phyloP scores from a whole-genome alignment of 2,888 invertebrate genomes.

The Sminthurides aquaticus region DNA sequence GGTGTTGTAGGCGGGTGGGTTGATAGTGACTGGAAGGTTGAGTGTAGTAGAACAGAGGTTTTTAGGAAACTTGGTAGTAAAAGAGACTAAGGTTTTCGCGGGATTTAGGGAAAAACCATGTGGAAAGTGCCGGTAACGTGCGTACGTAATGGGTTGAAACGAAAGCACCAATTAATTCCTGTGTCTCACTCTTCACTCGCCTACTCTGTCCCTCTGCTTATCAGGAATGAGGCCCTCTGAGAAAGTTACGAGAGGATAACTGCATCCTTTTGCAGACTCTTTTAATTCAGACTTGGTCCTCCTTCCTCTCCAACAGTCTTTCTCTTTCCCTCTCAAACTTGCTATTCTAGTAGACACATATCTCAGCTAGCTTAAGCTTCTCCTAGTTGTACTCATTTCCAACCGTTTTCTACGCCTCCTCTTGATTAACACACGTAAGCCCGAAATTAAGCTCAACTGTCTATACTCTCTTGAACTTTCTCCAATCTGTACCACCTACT shows the following conservation, averaged over 20 bases:
- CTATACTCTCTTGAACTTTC: too few relatives aligned
- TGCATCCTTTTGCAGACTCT: neutral
- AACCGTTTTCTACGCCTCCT: too few relatives aligned
- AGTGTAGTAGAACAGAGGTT: neutral
- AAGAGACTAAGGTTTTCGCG: neutral
- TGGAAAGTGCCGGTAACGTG: neutral
- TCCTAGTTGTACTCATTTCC: too few relatives aligned
- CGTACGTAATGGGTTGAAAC: neutral
- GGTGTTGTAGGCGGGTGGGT: neutral
- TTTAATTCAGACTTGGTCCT: neutral
- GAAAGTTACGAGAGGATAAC: neutral
- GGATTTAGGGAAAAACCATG: neutral
- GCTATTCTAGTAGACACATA: too few relatives aligned
- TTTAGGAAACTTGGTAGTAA: neutral
- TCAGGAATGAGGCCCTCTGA: neutral
- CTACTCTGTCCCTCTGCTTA: neutral
- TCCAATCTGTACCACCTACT: too few relatives aligned
- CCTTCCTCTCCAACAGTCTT: too few relatives aligned
- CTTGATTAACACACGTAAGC: neutral
- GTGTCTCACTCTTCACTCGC: neutral
- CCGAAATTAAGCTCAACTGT: too few relatives aligned
- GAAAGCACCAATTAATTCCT: neutral
- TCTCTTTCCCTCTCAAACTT: too few relatives aligned
- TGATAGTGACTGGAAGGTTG: neutral
- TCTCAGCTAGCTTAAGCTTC: too few relatives aligned